These are phyloP conservation scores for Phymatocera aterrima DNA, from an alignment of 2,888 invertebrate genomes.

Conservation along the genomic window DNA sequence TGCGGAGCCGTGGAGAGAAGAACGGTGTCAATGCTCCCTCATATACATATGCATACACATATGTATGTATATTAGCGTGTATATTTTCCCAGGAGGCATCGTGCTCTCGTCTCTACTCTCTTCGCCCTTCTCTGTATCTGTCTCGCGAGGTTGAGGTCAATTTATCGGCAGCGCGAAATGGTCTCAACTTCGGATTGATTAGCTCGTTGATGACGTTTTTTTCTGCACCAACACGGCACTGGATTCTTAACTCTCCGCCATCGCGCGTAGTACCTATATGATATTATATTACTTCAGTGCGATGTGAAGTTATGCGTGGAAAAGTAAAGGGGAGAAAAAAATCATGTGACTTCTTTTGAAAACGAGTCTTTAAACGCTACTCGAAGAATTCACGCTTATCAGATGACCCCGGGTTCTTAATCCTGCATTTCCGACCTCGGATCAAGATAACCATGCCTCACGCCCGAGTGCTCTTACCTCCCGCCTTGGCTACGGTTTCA, in stretches of 20 bases:
- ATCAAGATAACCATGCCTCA: conserved; percentile 31
- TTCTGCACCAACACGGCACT: neutral
- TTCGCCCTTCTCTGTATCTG: no score
- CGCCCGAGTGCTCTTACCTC: neutral
- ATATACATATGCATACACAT: no score
- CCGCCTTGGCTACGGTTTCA: neutral
- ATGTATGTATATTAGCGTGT: no score
- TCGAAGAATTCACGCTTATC: conserved; percentile 18
- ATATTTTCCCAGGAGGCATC: conserved; percentile 38
- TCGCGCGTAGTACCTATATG: neutral
- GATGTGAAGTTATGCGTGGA: neutral
- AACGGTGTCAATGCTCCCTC: conserved; percentile 37
- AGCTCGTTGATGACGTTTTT: conserved; percentile 34
- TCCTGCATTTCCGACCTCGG: conserved; percentile 15
- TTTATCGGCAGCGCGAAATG: conserved; percentile 28
- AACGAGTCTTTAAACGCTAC: conserved; percentile 2
- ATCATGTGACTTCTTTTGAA: neutral
- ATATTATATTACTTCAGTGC: neutral
- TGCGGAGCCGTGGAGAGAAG: neutral
- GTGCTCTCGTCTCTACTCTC: neutral
- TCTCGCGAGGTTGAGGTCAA: conserved; percentile 30
- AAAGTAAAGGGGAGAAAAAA: neutral
- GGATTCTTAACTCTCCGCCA: neutral
- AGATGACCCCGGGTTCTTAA: conserved; percentile 36
- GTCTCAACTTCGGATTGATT: conserved; percentile 26